These are phyloP conservation scores for Chinchilla lanigera DNA, from an alignment of 2,113 vertebrate genomes.

Conservation along the genomic window DNA sequence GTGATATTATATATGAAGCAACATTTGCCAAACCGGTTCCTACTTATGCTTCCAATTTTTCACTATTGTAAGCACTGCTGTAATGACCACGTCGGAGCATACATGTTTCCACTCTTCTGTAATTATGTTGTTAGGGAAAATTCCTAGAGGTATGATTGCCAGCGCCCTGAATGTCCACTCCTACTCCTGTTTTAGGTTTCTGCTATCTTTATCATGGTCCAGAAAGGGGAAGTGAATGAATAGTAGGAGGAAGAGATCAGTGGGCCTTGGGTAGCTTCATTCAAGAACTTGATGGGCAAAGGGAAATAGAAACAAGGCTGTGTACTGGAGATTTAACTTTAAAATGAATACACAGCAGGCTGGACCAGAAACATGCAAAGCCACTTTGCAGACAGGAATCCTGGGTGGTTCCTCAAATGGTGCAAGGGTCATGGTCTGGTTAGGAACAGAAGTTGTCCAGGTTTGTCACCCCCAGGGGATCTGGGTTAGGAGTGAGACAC, in stretches of 20 bases:
- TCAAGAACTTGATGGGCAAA: not conserved
- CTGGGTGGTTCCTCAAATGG: not conserved
- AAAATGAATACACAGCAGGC: not conserved
- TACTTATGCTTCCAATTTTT: not conserved
- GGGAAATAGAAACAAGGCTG: not conserved
- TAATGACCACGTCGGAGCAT: not conserved
- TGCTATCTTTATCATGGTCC: not conserved
- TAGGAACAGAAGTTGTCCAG: not conserved
- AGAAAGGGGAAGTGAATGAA: not conserved
- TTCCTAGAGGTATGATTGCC: constrained; percentile 26
- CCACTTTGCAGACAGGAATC: not conserved
- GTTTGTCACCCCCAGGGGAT: not conserved
- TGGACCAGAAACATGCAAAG: not conserved
- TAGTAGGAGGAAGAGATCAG: not conserved
- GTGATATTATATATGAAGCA: not conserved
- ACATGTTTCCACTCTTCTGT: not conserved
- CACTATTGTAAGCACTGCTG: rapidly evolving
- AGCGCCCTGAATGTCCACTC: not conserved
- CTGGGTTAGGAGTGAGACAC: not conserved
- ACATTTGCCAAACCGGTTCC: not conserved
- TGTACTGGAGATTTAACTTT: not conserved
- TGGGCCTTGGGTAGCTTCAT: not conserved
- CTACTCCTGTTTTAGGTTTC: not conserved
- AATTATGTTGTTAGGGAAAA: not conserved
- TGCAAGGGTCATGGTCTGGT: not conserved